These are phyloP conservation scores for Podarcis muralis DNA, from an alignment of 2,113 vertebrate species.

Conservation along the genomic window DNA sequence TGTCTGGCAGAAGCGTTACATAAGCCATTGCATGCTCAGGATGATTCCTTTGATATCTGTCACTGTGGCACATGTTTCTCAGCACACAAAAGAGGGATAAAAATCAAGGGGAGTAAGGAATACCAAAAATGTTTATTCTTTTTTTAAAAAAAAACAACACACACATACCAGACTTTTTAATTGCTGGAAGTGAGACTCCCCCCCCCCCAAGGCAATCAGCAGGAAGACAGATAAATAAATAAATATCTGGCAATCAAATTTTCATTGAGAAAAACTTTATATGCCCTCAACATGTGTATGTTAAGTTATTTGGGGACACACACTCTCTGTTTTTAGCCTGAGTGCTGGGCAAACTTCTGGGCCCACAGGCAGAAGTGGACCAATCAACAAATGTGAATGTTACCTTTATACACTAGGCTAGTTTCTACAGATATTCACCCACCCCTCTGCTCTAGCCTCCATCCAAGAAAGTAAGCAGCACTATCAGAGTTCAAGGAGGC, in stretches of 20 bases:
- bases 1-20: background rate
- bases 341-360: no score
- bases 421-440: no score
- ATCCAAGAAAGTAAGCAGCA: no score
- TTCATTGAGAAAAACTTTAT: background rate
- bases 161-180: background rate
- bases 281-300: background rate
- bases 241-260: background rate
- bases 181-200: background rate
- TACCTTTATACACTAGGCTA: no score
- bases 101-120: background rate
- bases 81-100: background rate
- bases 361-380: no score
- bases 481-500: no score
- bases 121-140: background rate
- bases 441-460: no score
- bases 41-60: background rate
- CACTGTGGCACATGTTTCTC: conserved; percentile 1
- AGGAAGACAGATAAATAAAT: background rate
- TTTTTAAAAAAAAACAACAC: no score
- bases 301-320: background rate
- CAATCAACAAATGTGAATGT: no score
- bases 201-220: background rate
- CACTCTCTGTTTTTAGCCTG: no score
- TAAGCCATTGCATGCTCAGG: background rate